Base-by-base conservation (phyloP, 2,797 vertebrate genomes). In the Neosalanx taihuensis region DNA sequence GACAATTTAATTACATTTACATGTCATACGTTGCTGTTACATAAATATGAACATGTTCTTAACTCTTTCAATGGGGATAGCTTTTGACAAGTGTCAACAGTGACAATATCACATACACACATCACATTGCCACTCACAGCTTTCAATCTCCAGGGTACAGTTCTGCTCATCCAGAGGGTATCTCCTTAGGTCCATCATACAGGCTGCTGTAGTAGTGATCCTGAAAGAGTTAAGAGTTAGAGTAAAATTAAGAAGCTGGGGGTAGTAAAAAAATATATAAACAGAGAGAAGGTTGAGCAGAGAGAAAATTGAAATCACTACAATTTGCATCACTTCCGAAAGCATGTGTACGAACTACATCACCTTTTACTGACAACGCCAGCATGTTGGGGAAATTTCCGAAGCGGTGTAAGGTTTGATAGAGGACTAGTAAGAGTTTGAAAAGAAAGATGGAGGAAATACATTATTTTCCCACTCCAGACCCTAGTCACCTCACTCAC, bases 111-210 rank as follows among this genome's bases (percentile, higher is more conserved):
- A 18, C 46, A 23, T 41, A 60, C n/a, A 10, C 51, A 12, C 26
- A 53, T 12, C 17, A 74, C 26, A 65, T 15, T 0, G n/a, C 49
- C 33, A 97, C 95, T 98, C 85, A 98, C 95, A 98, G 59, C 96
- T 97, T 89, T 97, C 96, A 69, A 97, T 98, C 86, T 98, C 96
- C 89, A 97, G 84, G 12, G 95, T 98, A 89, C 96, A 98, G 82
- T 98, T 98, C 84, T 98, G 96, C 76, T 98, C 96, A 79, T 98
- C 96, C 85, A 98, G 90, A 1, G 96, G 97, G 56, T 98, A 98
- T 88, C 96, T 92, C 71, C 95, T 93, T 78, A 98, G 92, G 85
- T 98, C 96, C 96, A 98, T 98, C 97, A 98, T 97, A 82, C 97
- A 98, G 53, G 97, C 97, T 64, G 97, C 96, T 20, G 96, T 97